phyloP scores from a whole-genome alignment of 2,797 vertebrate genomes.

The Lagorchestes hirsutus region DNA sequence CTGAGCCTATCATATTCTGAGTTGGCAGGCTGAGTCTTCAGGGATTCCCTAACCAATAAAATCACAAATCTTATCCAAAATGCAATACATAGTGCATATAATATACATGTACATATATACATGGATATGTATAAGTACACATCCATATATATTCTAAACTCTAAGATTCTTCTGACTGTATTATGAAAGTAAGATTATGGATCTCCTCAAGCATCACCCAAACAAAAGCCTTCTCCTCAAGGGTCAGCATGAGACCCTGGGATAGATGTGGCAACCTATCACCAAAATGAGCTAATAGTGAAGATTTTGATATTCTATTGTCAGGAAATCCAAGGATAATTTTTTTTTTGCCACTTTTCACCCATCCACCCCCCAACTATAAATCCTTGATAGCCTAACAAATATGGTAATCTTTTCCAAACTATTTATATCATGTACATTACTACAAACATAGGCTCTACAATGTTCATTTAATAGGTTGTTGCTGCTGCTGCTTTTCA shows the following conservation, averaged over 20 bases:
- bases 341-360: too few relatives aligned
- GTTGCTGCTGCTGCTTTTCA: too few relatives aligned
- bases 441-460: background rate
- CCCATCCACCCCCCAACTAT: too few relatives aligned
- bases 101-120: background rate
- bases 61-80: background rate
- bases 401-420: background rate
- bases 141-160: background rate
- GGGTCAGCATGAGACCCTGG: background rate
- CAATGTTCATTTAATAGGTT: background rate
- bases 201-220: background rate
- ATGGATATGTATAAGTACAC: background rate
- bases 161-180: background rate
- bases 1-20: background rate
- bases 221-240: background rate
- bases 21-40: background rate
- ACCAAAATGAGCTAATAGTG: background rate
- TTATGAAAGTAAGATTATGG: background rate
- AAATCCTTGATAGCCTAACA: background rate
- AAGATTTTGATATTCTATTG: background rate
- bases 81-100: conserved; percentile 21
- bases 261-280: background rate
- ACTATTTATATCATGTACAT: background rate
- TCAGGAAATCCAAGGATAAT: too few relatives aligned
- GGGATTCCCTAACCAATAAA: background rate